Evolutionary conservation across 2,797 vertebrate genomes (phyloP).

Genomic region (Chelon auratus): DNA sequence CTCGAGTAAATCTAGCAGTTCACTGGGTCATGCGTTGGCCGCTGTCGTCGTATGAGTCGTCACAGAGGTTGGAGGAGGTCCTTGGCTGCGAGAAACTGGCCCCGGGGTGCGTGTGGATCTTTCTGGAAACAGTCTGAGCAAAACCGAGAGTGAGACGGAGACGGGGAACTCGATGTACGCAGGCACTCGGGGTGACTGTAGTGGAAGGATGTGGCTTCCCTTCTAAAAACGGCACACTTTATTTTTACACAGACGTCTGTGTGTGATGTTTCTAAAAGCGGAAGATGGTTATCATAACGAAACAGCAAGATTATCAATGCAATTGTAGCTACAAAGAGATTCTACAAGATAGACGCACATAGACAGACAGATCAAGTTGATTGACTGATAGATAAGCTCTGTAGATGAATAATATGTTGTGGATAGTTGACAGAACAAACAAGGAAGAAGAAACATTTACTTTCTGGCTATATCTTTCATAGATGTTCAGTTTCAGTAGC

Average conservation of each 20-base stretch:
- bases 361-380: no score
- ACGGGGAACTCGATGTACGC: neutral
- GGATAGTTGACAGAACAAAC: no score
- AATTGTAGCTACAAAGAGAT: neutral
- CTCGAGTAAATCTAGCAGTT: neutral
- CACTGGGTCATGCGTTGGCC: neutral
- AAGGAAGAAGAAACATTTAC: no score
- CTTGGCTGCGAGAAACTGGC: neutral
- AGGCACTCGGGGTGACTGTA: conserved; percentile 20
- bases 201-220: conserved; percentile 67
- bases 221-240: conserved; percentile 49
- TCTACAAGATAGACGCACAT: neutral
- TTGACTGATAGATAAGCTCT: no score
- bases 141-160: neutral
- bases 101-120: neutral
- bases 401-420: no score
- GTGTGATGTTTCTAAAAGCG: conserved; percentile 15
- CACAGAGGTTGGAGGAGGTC: neutral
- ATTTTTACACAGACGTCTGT: conserved; percentile 46
- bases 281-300: conserved; percentile 19
- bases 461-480: no score
- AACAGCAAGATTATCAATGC: neutral
- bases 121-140: conserved; percentile 19
- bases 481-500: no score
- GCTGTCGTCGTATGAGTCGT: neutral